phyloP scores from a whole-genome alignment of 2,797 vertebrate genomes.

The Pseudomugil tenellus region DNA sequence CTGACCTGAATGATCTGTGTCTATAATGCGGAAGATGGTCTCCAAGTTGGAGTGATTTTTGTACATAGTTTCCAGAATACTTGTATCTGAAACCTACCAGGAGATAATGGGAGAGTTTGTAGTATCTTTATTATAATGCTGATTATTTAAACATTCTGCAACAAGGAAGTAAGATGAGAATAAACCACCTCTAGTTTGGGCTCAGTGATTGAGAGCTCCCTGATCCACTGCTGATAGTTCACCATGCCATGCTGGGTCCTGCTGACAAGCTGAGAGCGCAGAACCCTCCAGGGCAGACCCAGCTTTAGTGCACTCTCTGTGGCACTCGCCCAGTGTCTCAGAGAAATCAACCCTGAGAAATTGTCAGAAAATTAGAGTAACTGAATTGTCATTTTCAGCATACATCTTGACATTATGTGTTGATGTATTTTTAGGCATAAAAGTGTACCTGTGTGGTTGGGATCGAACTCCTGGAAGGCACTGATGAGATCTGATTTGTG shows the following conservation, averaged over 20 bases:
- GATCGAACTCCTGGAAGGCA: constrained; percentile 85
- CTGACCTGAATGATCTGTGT: constrained; percentile 93
- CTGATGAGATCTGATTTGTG: constrained; percentile 89
- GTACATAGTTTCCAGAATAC: constrained; percentile 92
- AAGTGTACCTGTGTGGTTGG: constrained; percentile 80
- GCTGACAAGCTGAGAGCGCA: constrained; percentile 87
- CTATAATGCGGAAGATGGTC: constrained; percentile 94
- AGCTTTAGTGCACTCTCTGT: constrained; percentile 87
- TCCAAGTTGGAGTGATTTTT: constrained; percentile 93
- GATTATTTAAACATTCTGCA: neutral
- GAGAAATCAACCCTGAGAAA: constrained; percentile 82
- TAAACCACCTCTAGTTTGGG: constrained; percentile 76
- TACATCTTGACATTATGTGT: neutral
- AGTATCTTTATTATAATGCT: neutral
- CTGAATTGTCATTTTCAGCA: neutral
- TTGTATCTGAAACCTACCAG: constrained; percentile 81
- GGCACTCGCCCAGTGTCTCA: constrained; percentile 88
- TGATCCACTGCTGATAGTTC: constrained; percentile 89
- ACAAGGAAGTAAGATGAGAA: neutral
- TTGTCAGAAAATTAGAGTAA: neutral
- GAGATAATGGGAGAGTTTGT: neutral
- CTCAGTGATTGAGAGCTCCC: constrained; percentile 85
- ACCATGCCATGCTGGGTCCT: constrained; percentile 68
- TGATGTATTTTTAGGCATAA: neutral
- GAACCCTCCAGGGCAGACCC: constrained; percentile 90